Conservation (phyloP, 1,140 invertebrate genomes). For the Lineus longissimus region DNA sequence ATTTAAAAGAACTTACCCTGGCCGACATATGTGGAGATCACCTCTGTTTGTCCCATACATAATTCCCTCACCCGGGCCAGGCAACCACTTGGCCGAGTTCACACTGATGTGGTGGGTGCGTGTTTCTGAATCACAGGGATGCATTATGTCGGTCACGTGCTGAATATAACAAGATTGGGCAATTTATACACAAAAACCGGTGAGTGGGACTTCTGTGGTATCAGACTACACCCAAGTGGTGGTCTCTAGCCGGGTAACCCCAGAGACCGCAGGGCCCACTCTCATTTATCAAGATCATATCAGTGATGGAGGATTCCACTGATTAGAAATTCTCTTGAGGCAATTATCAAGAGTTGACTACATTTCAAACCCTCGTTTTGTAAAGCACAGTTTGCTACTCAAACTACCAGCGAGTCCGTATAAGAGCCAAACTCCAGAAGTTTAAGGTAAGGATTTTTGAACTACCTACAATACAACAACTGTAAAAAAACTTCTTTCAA, state of each 20-base stretch:
- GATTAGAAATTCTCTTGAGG: no score
- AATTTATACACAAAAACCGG: constrained; percentile 26
- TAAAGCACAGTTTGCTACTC: no score
- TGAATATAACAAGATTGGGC: constrained; percentile 47
- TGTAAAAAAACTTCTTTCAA: no score
- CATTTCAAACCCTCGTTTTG: no score
- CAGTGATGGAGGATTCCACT: no score
- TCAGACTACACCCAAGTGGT: not conserved
- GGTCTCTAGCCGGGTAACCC: not conserved
- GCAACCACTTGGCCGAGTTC: constrained; percentile 80
- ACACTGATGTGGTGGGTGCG: constrained; percentile 65
- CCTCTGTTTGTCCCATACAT: constrained; percentile 82
- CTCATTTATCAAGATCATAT: no score
- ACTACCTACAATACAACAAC: no score
- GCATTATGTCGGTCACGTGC: constrained; percentile 62
- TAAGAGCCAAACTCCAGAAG: no score
- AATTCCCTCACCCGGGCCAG: constrained; percentile 74
- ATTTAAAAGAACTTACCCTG: constrained; percentile 30
- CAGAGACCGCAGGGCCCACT: no score
- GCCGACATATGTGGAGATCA: constrained; percentile 64
- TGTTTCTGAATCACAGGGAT: constrained; percentile 57
- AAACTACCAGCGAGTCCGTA: no score
- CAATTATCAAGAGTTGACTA: no score
- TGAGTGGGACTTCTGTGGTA: constrained; percentile 22
- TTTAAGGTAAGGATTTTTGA: no score